Percentiles rank a stretch among this genome's conserved stretches.
phyloP scores from a whole-genome alignment of 2,888 invertebrate species.

The Saturnia japonica region DNA sequence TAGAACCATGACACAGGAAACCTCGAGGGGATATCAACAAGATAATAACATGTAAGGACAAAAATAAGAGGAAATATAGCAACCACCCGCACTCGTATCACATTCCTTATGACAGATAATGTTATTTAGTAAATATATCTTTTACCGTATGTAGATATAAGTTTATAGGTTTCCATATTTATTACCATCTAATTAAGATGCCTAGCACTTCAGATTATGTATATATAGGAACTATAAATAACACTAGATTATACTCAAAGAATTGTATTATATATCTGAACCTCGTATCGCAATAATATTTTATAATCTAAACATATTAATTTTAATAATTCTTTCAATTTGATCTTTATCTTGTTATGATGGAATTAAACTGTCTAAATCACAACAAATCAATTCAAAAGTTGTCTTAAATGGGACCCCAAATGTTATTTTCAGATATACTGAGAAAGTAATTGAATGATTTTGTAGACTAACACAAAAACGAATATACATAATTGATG shows the following conservation, averaged over 20 bases:
- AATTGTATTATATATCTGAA: background rate
- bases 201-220: background rate
- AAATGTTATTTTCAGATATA: too few species aligned
- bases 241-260: background rate
- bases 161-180: background rate
- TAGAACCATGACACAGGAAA: constrained; percentile 35
- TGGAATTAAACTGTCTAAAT: background rate
- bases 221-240: background rate
- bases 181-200: background rate
- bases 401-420: too few species aligned
- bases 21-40: constrained; percentile 52
- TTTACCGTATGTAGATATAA: background rate
- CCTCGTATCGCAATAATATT: too few species aligned
- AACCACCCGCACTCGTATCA: constrained; percentile 58
- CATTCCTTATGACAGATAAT: constrained; percentile 60
- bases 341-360: background rate
- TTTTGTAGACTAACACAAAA: too few species aligned
- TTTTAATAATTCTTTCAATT: too few species aligned
- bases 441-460: too few species aligned
- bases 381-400: too few species aligned
- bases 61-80: constrained; percentile 59
- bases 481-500: too few species aligned
- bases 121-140: constrained; percentile 38
- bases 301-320: too few species aligned
- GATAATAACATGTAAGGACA: constrained; percentile 65